phyloP scores from a whole-genome alignment of 2,888 invertebrate genomes.

The Phalangium opilio region DNA sequence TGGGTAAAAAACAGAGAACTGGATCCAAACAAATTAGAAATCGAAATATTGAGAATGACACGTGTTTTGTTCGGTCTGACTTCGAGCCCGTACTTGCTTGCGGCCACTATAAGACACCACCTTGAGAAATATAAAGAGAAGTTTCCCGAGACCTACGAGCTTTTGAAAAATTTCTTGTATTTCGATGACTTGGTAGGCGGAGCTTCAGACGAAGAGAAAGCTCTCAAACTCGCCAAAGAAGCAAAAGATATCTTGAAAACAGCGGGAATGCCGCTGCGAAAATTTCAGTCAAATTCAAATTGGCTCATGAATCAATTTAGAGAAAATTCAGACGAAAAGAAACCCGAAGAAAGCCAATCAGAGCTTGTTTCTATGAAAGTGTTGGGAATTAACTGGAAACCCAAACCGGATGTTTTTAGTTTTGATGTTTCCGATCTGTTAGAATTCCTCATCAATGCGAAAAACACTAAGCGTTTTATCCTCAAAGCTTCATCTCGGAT shows the following conservation, averaged over 20 bases:
- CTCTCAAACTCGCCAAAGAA: background rate
- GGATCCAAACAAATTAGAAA: no score
- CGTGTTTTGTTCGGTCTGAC: background rate
- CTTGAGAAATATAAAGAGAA: constrained; percentile 1
- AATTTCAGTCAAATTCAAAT: constrained; percentile 1
- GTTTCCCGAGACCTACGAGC: background rate
- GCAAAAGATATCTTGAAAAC: background rate
- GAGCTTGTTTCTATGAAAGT: no score
- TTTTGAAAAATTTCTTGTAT: background rate
- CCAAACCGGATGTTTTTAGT: no score
- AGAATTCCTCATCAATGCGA: no score
- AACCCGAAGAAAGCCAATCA: no score
- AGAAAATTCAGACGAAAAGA: no score
- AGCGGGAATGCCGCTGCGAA: constrained; percentile 1
- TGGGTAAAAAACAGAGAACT: background rate
- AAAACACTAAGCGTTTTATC: no score
- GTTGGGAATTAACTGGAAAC: no score
- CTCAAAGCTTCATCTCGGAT: no score
- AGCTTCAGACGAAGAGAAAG: background rate
- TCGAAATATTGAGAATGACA: background rate
- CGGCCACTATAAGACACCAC: constrained; percentile 1
- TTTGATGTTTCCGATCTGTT: no score
- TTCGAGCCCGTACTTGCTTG: constrained; percentile 1
- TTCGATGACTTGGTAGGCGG: constrained; percentile 1
- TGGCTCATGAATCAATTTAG: no score